phyloP scores from a whole-genome alignment of 2,888 invertebrate genomes.

The Neoscelio sp. region DNA sequence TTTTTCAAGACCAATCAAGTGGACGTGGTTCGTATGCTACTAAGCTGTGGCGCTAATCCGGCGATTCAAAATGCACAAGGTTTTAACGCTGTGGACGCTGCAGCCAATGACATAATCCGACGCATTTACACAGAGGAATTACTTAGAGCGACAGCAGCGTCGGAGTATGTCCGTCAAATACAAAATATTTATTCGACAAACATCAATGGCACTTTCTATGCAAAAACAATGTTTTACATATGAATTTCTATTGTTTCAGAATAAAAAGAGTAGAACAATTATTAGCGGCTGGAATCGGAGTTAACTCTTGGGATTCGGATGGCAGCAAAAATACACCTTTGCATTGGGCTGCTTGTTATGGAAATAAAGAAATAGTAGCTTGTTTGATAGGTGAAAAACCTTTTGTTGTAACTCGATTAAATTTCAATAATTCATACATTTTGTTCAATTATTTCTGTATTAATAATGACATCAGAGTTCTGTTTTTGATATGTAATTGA shows the following conservation, averaged over 20 bases:
- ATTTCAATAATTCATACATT: too few species aligned
- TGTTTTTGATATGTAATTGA: too few species aligned
- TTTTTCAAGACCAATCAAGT: conserved; percentile 83
- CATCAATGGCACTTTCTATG: too few species aligned
- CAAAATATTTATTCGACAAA: too few species aligned
- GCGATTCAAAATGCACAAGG: conserved; percentile 85
- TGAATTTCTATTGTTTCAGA: conserved; percentile 80
- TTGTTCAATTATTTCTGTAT: too few species aligned
- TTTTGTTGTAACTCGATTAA: too few species aligned
- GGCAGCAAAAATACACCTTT: conserved; percentile 86
- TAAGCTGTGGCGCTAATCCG: conserved; percentile 86
- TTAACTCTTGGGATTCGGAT: conserved; percentile 86
- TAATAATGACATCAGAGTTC: too few species aligned
- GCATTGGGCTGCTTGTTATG: conserved; percentile 88
- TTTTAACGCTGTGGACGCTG: conserved; percentile 85
- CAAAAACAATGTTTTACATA: too few species aligned
- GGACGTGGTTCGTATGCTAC: conserved; percentile 85
- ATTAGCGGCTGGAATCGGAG: conserved; percentile 85
- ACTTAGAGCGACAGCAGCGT: conserved; percentile 85
- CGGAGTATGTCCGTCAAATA: conserved; percentile 84
- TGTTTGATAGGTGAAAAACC: conserved; percentile 84
- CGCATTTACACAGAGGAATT: conserved; percentile 86
- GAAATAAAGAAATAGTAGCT: conserved; percentile 84
- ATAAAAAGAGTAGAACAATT: conserved; percentile 85
- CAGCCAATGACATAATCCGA: conserved; percentile 83